Percentiles rank a stretch among this genome's conserved stretches.
Conservation (phyloP, 2,888 invertebrate genomes). For the Strigamia transsilvanica region DNA sequence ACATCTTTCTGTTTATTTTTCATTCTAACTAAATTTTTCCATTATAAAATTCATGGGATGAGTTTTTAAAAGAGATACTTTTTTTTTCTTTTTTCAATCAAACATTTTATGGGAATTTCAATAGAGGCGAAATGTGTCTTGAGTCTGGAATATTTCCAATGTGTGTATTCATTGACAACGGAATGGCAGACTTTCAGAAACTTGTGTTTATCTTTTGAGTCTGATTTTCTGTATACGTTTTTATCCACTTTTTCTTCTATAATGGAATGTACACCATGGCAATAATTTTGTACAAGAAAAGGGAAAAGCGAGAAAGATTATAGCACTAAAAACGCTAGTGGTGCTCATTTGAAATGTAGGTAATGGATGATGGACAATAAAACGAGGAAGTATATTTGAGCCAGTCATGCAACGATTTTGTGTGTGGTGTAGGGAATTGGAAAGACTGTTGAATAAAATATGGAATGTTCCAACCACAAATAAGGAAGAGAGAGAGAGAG, state of each 20-base stretch:
- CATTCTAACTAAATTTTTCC: background rate
- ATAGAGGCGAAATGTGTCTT: background rate
- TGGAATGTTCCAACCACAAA: conserved; percentile 20
- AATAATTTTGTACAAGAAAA: background rate
- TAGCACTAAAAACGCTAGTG: conserved; percentile 9
- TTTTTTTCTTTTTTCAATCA: background rate
- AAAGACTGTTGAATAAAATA: conserved; percentile 20
- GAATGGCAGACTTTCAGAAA: background rate
- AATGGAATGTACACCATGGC: background rate
- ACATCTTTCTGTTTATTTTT: background rate
- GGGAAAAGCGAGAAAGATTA: conserved; percentile 10
- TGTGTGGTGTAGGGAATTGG: conserved; percentile 14
- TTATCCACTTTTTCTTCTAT: background rate
- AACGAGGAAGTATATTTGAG: conserved; percentile 20
- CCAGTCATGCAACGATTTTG: conserved; percentile 20
- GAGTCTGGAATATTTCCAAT: background rate
- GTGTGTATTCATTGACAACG: background rate
- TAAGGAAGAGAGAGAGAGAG: conserved; percentile 11
- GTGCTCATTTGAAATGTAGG: conserved; percentile 20
- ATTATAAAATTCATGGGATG: conserved; percentile 11
- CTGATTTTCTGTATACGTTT: background rate
- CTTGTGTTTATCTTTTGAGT: background rate
- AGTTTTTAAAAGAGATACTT: too few species aligned
- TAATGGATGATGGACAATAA: conserved; percentile 20
- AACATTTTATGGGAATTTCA: background rate